Percentiles rank a stretch among this genome's conserved stretches.
These are phyloP conservation scores for Meloidogyne hapla DNA, from an alignment of 1,140 invertebrate genomes.

Conservation along the genomic window DNA sequence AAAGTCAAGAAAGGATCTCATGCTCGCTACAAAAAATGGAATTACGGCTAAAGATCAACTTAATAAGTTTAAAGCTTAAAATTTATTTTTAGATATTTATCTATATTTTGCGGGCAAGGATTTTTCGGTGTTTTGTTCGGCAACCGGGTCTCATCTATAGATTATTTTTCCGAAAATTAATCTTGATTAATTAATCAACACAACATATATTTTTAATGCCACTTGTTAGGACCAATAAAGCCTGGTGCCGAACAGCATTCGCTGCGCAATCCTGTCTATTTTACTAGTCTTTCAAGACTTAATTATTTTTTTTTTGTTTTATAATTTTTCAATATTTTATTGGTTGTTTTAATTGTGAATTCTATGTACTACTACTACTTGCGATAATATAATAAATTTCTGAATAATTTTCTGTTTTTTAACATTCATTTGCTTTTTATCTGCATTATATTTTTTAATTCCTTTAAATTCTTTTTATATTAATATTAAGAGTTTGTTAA, in stretches of 20 bases:
- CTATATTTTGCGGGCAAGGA: not conserved
- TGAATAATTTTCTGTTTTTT: not conserved
- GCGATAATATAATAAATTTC: not conserved
- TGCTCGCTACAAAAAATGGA: not conserved
- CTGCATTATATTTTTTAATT: not conserved
- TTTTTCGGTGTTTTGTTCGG: no score
- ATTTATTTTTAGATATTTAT: not conserved
- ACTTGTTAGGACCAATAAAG: no score
- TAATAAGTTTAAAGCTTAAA: not conserved
- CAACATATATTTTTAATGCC: no score
- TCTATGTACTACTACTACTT: not conserved
- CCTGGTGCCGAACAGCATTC: no score
- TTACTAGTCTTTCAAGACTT: slow-evolving; percentile 1
- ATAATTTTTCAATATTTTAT: not conserved
- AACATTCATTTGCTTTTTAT: not conserved
- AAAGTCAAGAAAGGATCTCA: not conserved
- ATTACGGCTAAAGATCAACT: not conserved
- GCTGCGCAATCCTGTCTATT: not conserved
- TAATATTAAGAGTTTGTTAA: not conserved
- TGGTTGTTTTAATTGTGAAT: not conserved
- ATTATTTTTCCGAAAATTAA: no score
- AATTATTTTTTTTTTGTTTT: not conserved
- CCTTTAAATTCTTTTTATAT: not conserved
- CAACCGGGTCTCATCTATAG: no score
- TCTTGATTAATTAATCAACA: no score